phyloP scores from a whole-genome alignment of 2,797 vertebrate species.

The Cetoscarus ocellatus region DNA sequence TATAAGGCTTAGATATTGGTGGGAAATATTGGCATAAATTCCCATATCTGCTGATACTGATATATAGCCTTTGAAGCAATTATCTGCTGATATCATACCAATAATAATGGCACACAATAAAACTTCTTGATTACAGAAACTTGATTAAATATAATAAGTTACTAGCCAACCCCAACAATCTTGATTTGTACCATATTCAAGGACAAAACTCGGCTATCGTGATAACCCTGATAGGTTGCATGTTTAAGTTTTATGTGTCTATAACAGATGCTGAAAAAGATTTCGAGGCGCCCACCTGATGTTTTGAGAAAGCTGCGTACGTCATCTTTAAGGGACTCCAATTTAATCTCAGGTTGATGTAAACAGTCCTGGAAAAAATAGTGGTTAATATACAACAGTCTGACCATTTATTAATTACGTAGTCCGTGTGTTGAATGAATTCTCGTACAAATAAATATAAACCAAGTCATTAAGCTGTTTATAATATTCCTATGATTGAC shows the following conservation, averaged over 20 bases:
- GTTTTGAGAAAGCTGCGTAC: slow-evolving; percentile 92
- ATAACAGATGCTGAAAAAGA: background rate
- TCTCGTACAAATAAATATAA: background rate
- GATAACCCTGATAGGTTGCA: too few relatives aligned
- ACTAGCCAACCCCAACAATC: too few relatives aligned
- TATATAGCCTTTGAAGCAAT: too few relatives aligned
- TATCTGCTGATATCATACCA: too few relatives aligned
- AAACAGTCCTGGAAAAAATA: slow-evolving; percentile 87
- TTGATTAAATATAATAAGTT: too few relatives aligned
- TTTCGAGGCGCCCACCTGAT: slow-evolving; percentile 84
- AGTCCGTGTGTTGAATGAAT: background rate
- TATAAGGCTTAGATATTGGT: too few relatives aligned
- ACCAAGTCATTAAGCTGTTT: background rate
- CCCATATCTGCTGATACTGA: too few relatives aligned
- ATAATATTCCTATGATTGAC: background rate
- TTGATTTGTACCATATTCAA: too few relatives aligned
- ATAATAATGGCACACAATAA: too few relatives aligned
- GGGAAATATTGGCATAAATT: too few relatives aligned
- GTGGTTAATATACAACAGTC: background rate
- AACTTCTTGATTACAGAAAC: too few relatives aligned
- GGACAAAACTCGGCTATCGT: too few relatives aligned
- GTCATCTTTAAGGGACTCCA: slow-evolving; percentile 95
- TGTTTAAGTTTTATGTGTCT: background rate
- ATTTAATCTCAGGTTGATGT: slow-evolving; percentile 92
- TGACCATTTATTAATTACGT: rapidly evolving